Conservation (phyloP, 2,888 invertebrate genomes). For the Luperina nickerlii region DNA sequence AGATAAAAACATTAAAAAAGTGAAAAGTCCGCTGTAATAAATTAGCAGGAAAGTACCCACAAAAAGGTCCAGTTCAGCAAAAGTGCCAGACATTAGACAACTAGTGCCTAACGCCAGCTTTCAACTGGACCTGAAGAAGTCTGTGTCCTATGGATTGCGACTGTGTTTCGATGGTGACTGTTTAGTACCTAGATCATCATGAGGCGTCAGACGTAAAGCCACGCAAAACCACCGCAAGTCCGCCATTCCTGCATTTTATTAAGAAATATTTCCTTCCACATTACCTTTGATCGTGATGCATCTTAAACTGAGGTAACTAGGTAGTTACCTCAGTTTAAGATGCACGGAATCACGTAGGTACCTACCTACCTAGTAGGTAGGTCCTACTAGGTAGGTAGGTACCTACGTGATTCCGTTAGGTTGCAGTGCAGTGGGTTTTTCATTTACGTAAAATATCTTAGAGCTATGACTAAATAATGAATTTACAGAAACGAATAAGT, state of each 20-base stretch:
- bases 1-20: too few species aligned
- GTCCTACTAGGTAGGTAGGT: not conserved
- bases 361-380: too few species aligned
- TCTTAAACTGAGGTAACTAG: slow-evolving; percentile 3
- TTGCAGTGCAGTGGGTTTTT: slow-evolving; percentile 40
- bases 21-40: too few species aligned
- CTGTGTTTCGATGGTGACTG: slow-evolving; percentile 3
- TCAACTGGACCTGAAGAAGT: not conserved
- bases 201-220: not conserved
- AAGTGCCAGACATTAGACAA: too few species aligned
- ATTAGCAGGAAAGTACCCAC: too few species aligned
- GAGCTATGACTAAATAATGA: slow-evolving; percentile 25
- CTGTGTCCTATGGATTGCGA: not conserved
- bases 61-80: not conserved
- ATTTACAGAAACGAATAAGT: slow-evolving; percentile 28
- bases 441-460: slow-evolving; percentile 32
- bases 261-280: slow-evolving; percentile 8
- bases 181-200: not conserved
- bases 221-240: slow-evolving; percentile 2
- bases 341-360: too few species aligned
- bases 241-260: slow-evolving; percentile 15
- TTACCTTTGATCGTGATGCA: slow-evolving; percentile 29
- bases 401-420: not conserved
- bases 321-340: too few species aligned
- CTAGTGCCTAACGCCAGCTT: not conserved